Evolutionary conservation across 2,888 invertebrate genomes (phyloP), one percentile per base, ranked within the genome.

Genomic region (Orgyia antiqua): DNA sequence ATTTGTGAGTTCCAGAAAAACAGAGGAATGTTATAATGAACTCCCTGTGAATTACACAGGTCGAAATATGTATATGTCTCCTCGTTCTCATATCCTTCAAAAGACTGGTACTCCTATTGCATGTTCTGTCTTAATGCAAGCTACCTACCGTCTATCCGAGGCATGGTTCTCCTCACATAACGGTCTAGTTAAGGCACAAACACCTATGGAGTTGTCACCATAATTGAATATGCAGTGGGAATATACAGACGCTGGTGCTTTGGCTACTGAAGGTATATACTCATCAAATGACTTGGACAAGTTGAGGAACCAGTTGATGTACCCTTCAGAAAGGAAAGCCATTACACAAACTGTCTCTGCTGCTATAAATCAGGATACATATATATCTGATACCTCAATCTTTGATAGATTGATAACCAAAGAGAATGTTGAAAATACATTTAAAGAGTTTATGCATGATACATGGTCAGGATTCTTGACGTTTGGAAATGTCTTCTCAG

Each of bases 301-400:
- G 2, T 13, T 32, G 13, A 17, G 27, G 13, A 19, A 10, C 10
- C 27, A 32, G 12, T 11, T 32, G 3, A 32, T 32, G 32, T 32
- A 27, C 27, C 32, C 32, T 6, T 27, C 32, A 3, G 32, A 32
- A 32, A 8, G 32, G 11, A 32, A 20, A 13, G 32, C 32, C 10
- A 32, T 32, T 8, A 8, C 32, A n/a, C 32, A 32, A 20, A 27
- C 27, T 2, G 10, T 32, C 6, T 32, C 32, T 3, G 15, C 32
- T n/a, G 17, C 13, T 2, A 27, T 32, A n/a, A 32, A 32, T 10
- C 27, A 32, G 13, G 32, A 32, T 10, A 11, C 32, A 18, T 27
- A 18, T 9, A 19, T 27, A 11, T 19, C 27, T 4, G 32, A 32
- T 10, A 32, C 32, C 10, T 27, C 32, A 3, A 32, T 32, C 11